Base-by-base conservation (phyloP, 2,797 vertebrate species). In the Loriculus beryllinus region DNA sequence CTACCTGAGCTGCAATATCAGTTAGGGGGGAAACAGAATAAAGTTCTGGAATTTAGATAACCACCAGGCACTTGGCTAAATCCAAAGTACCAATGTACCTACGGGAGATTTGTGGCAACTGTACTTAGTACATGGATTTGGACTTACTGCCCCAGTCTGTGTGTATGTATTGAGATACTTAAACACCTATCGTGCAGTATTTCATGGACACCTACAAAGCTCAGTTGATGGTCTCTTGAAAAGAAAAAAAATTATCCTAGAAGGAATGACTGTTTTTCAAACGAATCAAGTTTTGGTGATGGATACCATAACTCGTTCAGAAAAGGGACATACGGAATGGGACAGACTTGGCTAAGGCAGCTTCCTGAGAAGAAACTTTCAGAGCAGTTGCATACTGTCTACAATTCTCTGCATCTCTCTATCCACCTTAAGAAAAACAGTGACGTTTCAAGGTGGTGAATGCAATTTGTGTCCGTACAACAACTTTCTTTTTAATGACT, bases 41-140 rank as follows among this genome's bases (percentile, higher is more conserved):
- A 90, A 74, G n/a, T 90, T 96, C 48, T 92, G 93, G 75, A 74
- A 68, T 92, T 96, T 91, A 94, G 81, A 93, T 79, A 96, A 94
- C 29, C 59, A 91, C 51, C 39, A 43, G 91, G 60, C 54, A 88
- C 64, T 86, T 95, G 82, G 88, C 65, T 91, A 60, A 82, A 89
- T 35, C n/a, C 64, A 67, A 69, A 88, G n/a, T 45, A 69, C 48
- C 83, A 95, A 88, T 33, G 21, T 75, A 95, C 59, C 42, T 78
- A 67, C 72, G 77, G 76, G 79, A 90, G 56, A 54, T 82, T 76
- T 90, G 70, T 79, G 72, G 82, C 74, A 96, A 63, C 67, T 51
- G n/a, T 65, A 51, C 47, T 96, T 83, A 72, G 57, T 94, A 86
- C 37, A 56, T 60, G 43, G 42, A 71, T 59, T 47, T 56, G 35